These are phyloP conservation scores for Lacerta bilineata DNA, from an alignment of 2,797 vertebrate genomes.

Conservation along the genomic window DNA sequence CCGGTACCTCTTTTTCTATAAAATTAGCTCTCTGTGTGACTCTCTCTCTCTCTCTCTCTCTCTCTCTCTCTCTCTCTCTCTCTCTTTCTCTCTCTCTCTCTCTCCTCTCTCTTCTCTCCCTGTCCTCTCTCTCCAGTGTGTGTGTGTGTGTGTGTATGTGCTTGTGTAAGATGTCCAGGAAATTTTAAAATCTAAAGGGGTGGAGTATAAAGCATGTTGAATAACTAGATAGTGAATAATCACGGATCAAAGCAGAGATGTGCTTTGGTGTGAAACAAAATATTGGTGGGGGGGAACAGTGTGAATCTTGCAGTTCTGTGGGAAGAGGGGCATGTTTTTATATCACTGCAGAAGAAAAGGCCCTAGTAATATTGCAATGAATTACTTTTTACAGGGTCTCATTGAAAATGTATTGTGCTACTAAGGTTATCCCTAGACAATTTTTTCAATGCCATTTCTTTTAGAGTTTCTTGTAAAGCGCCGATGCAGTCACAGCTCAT, in stretches of 20 bases:
- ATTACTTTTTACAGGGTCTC: not conserved
- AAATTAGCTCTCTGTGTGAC: no score
- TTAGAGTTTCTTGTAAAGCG: conserved; percentile 13
- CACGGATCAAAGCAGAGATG: not conserved
- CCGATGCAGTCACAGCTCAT: not conserved
- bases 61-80: no score
- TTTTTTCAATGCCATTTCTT: not conserved
- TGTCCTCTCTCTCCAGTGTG: no score
- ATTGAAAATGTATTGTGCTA: conserved; percentile 20
- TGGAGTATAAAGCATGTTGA: not conserved
- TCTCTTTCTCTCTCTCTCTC: no score
- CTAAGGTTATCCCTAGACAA: not conserved
- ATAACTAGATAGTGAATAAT: not conserved
- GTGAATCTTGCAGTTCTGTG: not conserved
- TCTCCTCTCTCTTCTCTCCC: no score
- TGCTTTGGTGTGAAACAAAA: not conserved
- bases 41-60: no score
- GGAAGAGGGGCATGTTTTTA: not conserved
- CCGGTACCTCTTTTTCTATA: no score
- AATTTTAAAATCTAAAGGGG: not conserved
- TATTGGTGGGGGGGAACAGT: not conserved
- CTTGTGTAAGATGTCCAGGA: not conserved
- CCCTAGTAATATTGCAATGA: not conserved
- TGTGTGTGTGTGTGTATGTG: not conserved
- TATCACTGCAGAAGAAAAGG: not conserved